Evolutionary conservation across 2,888 invertebrate species (phyloP).

Genomic region (Leptogaster cylindrica): DNA sequence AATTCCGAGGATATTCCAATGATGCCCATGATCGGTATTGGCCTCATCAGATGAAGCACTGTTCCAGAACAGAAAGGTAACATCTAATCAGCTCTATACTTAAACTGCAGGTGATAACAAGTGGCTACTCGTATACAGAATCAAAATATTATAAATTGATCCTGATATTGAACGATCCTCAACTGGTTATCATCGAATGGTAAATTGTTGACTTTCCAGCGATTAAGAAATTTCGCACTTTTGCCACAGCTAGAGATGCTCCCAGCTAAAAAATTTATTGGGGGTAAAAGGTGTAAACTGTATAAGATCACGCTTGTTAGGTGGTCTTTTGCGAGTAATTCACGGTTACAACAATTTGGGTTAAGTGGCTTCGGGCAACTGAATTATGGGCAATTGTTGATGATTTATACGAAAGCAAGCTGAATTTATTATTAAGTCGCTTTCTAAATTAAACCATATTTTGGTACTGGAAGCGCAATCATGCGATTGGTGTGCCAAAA

Average conservation of each 20-base stretch:
- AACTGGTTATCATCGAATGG: no score
- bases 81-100: no score
- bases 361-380: constrained; percentile 38
- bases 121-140: no score
- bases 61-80: no score
- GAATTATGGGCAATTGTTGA: constrained; percentile 39
- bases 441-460: constrained; percentile 37
- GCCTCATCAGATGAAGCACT: no score
- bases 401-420: constrained; percentile 27
- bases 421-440: constrained; percentile 34
- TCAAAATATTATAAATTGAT: no score
- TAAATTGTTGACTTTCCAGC: no score
- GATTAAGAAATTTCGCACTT: constrained; percentile 28
- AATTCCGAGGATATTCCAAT: no score
- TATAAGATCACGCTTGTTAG: constrained; percentile 19
- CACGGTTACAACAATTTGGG: constrained; percentile 35
- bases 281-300: constrained; percentile 21
- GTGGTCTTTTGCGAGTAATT: constrained; percentile 28
- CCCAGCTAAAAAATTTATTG: constrained; percentile 12
- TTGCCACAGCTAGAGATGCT: neutral
- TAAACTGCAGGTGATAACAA: no score
- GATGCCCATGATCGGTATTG: no score
- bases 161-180: no score
- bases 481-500: no score
- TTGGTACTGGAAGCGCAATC: neutral